Percentiles rank a stretch among this genome's conserved stretches.
These are phyloP conservation scores for Octomys mimax DNA, from an alignment of 2,797 vertebrate species.

Conservation along the genomic window DNA sequence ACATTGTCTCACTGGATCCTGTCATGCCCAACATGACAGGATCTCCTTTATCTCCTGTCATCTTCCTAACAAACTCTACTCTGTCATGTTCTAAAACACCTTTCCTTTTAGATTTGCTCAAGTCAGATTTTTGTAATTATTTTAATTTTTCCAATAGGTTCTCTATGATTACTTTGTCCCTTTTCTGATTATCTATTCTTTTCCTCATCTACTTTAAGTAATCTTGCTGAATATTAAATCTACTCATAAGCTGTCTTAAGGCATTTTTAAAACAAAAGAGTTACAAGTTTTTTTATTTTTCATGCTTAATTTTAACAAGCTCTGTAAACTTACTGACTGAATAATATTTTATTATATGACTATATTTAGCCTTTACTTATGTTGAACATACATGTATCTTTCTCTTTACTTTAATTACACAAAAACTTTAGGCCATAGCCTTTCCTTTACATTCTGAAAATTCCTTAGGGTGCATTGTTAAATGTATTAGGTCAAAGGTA, in stretches of 20 bases:
- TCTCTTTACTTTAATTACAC: not conserved
- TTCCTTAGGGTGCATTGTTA: not conserved
- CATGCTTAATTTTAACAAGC: slow-evolving; percentile 20
- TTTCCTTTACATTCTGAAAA: slow-evolving; percentile 12
- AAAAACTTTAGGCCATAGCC: not conserved
- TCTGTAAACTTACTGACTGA: not conserved
- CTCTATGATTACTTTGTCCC: not conserved
- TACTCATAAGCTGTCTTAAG: not conserved
- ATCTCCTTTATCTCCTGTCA: not conserved
- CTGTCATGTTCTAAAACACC: not conserved
- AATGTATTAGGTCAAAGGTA: not conserved
- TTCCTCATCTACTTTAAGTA: not conserved
- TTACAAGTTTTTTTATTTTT: not conserved
- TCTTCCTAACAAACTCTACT: not conserved
- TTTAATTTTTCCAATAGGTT: not conserved
- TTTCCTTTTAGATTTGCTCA: not conserved
- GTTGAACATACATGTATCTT: not conserved
- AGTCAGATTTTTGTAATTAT: not conserved
- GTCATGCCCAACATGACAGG: no score
- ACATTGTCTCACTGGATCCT: not conserved
- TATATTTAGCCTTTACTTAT: not conserved
- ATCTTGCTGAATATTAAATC: not conserved
- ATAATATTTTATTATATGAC: not conserved
- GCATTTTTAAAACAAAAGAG: not conserved
- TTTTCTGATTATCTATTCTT: not conserved